phyloP scores from a whole-genome alignment of 2,888 invertebrate species.

The Ferdinandea cuprea region DNA sequence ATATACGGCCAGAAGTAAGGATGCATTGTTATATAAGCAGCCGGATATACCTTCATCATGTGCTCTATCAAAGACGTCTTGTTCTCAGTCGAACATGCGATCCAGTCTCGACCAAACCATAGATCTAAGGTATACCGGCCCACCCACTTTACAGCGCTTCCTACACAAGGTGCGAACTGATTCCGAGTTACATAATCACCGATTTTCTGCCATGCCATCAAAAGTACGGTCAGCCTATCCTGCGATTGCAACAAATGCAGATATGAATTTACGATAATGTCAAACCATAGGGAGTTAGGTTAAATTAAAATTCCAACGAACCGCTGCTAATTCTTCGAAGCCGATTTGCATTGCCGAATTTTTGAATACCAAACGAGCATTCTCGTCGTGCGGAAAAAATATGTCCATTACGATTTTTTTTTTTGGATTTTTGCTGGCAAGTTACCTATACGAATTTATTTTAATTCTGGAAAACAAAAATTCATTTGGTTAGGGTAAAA shows the following conservation, averaged over 20 bases:
- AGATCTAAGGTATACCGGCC: constrained; percentile 52
- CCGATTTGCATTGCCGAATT: constrained; percentile 76
- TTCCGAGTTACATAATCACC: constrained; percentile 48
- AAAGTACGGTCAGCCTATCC: constrained; percentile 43
- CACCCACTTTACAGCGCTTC: constrained; percentile 40
- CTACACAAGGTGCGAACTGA: constrained; percentile 25
- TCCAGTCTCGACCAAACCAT: constrained; percentile 69
- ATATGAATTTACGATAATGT: too few species aligned
- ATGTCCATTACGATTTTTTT: constrained; percentile 47
- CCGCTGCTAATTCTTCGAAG: constrained; percentile 79
- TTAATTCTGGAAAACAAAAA: not conserved
- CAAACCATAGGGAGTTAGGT: too few species aligned
- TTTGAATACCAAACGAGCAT: constrained; percentile 39
- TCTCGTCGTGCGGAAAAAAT: constrained; percentile 39
- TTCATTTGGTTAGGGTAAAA: too few species aligned
- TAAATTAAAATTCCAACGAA: too few species aligned
- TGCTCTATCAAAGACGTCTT: constrained; percentile 54
- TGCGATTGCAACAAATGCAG: constrained; percentile 29
- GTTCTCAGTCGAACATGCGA: constrained; percentile 32
- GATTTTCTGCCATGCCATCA: constrained; percentile 56
- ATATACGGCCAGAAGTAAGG: constrained; percentile 66
- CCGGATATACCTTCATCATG: constrained; percentile 69
- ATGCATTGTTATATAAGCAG: constrained; percentile 52
- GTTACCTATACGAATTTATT: too few species aligned
- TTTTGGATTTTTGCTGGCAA: too few species aligned